Evolutionary conservation across 2,888 invertebrate species (phyloP), one percentile per base, ranked within the genome.

Genomic region (Proisotoma minuta): DNA sequence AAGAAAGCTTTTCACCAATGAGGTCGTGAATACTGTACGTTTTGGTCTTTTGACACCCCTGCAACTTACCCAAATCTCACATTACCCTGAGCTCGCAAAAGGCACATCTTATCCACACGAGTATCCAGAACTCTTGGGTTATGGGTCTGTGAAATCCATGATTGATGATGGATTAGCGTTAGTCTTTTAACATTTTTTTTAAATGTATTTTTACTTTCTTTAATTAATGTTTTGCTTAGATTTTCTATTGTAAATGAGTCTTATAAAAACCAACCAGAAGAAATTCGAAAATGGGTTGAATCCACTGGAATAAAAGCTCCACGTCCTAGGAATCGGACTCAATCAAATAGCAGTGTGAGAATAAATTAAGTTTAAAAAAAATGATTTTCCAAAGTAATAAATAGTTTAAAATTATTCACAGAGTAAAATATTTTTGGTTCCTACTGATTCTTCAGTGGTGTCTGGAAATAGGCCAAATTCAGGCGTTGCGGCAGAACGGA

Each of bases 21-120:
- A 85, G 5, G 80, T 90, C 0, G 80, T 89, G 78, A 80, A 81
- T 1, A 87, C 87, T 75, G 84, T 91, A 0, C 82, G 90, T 27
- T 91, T 91, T 75, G 87, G 89, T 0, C 81, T 89, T 47, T 85
- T 91, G 74, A 86, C 87, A 0, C 87, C 89, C 0, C 88, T 89
- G 86, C 87, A 89, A 74, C 80, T 91, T 27, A 86, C 89, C 0
- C 88, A 89, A 66, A 84, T 90, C 51, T 86, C 87, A 71, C 81
- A 87, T 24, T 88, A 87, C 75, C 85, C 85, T 0, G 86, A 87
- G 74, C 20, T 58, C 5, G 49, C 27, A 27, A 57, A 63, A 15
- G 86, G 86, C 2, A 56, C 58, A 1, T 60, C 50, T 40, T 5
- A 18, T 43, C 52, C 63, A 74, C 83, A 83, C 0, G 87, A 88